Base-by-base conservation (phyloP, 2,797 vertebrate genomes). In the Cetoscarus ocellatus region DNA sequence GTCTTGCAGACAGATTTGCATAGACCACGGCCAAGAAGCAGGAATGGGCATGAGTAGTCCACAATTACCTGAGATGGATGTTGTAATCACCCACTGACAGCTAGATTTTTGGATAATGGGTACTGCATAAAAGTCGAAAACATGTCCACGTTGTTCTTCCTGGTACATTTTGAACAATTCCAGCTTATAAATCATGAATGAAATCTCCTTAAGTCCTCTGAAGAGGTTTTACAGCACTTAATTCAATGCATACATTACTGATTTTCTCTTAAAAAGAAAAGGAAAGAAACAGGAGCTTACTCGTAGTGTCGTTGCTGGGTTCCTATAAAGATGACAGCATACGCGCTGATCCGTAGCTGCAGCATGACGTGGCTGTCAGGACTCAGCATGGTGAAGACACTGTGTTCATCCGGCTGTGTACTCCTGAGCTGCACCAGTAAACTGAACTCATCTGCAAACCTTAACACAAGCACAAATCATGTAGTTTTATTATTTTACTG, bases 291-390 rank as follows among this genome's bases (percentile, higher is more conserved):
- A 15, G 13, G n/a, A 6, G 70, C 96, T 96, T 78, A 98, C 97
- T 98, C 96, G 0, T 98, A 97, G 82, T 97, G 95, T 0, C 94
- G 91, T 56, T 96, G 94, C 60, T 95, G 94, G 0, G 95, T 95
- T 69, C 93, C 94, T 45, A 94, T 92, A 38, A 97, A 95, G 82
- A 91, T 93, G 79, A 97, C 54, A n/a, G 87, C 88, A 0, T 90
- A 18, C 7, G 91, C 89, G 8, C 83, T 95, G 64, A 96, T 74
- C 60, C 95, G 89, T 55, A 98, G 93, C 91, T 98, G 97, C 75
- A 97, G 94, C 56, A 94, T 86, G 54, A 97, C 68, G 0, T 91
- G 91, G 44, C 91, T 92, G 17, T 91, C 90, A 0, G 83, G 92
- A 77, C 93, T 93, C 12, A 97, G 91, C 84, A 97, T 79, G 49